Evolutionary conservation across 2,113 vertebrate species (phyloP).

Genomic region (Anguilla rostrata): DNA sequence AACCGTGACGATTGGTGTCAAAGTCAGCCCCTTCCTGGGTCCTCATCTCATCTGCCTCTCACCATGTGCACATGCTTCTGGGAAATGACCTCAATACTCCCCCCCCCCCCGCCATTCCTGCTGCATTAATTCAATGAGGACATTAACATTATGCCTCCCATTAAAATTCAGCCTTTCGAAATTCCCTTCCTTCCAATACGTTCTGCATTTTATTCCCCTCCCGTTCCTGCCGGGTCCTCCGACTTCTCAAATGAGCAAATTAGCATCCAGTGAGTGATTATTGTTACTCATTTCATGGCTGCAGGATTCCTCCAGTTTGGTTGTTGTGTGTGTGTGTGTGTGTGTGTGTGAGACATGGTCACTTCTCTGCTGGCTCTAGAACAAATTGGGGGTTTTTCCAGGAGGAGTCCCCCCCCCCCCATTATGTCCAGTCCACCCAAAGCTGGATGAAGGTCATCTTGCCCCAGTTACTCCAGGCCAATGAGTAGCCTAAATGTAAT

Average conservation of each 20-base stretch:
- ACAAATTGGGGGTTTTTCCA: slow-evolving; percentile 41
- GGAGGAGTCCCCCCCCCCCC: slow-evolving; percentile 28
- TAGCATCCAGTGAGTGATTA: slow-evolving; percentile 46
- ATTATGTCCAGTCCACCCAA: background rate
- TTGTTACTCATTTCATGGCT: slow-evolving; percentile 53
- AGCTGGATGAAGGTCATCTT: background rate
- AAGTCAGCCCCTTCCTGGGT: slow-evolving; percentile 19
- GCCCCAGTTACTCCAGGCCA: background rate
- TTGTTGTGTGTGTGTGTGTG: slow-evolving; percentile 35
- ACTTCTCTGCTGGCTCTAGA: slow-evolving; percentile 48
- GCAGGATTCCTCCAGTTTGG: slow-evolving; percentile 47
- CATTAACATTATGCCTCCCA: slow-evolving; percentile 42
- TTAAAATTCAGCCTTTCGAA: slow-evolving; percentile 39
- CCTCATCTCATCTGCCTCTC: slow-evolving; percentile 24
- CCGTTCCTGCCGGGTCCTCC: slow-evolving; percentile 38
- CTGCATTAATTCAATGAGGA: slow-evolving; percentile 19
- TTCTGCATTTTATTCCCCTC: slow-evolving; percentile 33
- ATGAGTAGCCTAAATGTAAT: background rate
- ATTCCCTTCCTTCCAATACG: background rate
- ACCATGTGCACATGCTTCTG: slow-evolving; percentile 27
- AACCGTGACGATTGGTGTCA: slow-evolving; percentile 24
- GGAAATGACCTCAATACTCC: slow-evolving; percentile 28
- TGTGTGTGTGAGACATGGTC: slow-evolving; percentile 37
- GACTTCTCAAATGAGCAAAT: slow-evolving; percentile 49
- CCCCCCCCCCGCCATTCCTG: background rate